Evolutionary conservation across 2,888 invertebrate species (phyloP).

Genomic region (Yponomeuta plumbellus): DNA sequence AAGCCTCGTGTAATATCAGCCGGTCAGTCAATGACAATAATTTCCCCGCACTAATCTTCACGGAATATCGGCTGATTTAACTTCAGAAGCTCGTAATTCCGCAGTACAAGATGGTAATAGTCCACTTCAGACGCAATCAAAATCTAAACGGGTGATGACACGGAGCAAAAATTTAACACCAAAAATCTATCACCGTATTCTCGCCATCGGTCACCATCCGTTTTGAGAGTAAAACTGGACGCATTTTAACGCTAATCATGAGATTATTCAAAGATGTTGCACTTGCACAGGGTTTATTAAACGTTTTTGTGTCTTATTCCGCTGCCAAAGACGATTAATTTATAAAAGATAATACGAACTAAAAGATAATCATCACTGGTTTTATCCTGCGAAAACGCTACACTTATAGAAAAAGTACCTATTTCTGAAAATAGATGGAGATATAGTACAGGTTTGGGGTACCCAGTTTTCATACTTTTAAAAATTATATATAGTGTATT

Average conservation of each 20-base stretch:
- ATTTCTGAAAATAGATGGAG: slow-evolving; percentile 84
- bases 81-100: slow-evolving; percentile 57
- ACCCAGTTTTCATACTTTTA: slow-evolving; percentile 47
- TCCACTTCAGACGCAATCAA: slow-evolving; percentile 57
- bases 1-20: slow-evolving; percentile 78
- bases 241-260: slow-evolving; percentile 74
- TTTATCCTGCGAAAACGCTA: slow-evolving; percentile 79
- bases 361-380: slow-evolving; percentile 80
- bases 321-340: slow-evolving; percentile 68
- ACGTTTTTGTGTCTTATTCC: slow-evolving; percentile 59
- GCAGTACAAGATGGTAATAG: slow-evolving; percentile 57
- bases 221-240: slow-evolving; percentile 71
- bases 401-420: slow-evolving; percentile 79
- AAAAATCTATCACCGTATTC: slow-evolving; percentile 77
- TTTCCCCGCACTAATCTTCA: slow-evolving; percentile 65
- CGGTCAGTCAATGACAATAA: slow-evolving; percentile 77
- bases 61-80: slow-evolving; percentile 54
- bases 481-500: slow-evolving; percentile 4
- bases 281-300: slow-evolving; percentile 69
- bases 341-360: slow-evolving; percentile 71
- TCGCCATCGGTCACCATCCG: slow-evolving; percentile 77
- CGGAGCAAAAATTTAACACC: slow-evolving; percentile 75
- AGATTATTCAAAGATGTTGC: slow-evolving; percentile 61
- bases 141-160: slow-evolving; percentile 71
- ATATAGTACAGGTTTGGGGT: slow-evolving; percentile 73